Conservation (phyloP, 2,113 vertebrate species). For the Notechis scutatus region DNA sequence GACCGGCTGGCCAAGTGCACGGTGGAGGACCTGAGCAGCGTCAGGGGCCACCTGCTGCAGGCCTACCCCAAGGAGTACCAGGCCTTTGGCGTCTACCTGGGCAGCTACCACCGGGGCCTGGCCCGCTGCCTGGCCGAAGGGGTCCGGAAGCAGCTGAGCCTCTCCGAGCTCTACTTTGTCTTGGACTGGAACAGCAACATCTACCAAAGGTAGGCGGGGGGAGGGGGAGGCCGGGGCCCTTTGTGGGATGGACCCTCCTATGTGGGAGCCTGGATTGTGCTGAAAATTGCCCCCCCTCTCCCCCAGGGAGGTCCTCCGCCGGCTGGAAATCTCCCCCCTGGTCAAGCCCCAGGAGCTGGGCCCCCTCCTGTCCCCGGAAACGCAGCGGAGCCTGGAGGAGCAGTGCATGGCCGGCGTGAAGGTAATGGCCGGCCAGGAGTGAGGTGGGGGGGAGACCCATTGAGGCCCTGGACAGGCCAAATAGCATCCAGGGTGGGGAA, state of each 20-base stretch:
- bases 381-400: slow-evolving; percentile 60
- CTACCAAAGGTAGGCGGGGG: slow-evolving; percentile 76
- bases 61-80: slow-evolving; percentile 79
- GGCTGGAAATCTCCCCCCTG: slow-evolving; percentile 64
- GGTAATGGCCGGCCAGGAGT: slow-evolving; percentile 41
- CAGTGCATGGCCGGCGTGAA: slow-evolving; percentile 60
- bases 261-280: background rate
- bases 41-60: slow-evolving; percentile 76
- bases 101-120: slow-evolving; percentile 82
- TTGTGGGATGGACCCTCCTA: background rate
- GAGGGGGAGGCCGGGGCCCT: background rate
- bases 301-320: slow-evolving; percentile 67
- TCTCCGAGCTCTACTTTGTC: slow-evolving; percentile 81
- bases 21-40: slow-evolving; percentile 78
- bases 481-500: background rate
- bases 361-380: slow-evolving; percentile 60
- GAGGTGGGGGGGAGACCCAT: background rate
- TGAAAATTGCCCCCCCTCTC: background rate
- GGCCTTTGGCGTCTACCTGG: slow-evolving; percentile 79
- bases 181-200: slow-evolving; percentile 87
- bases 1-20: slow-evolving; percentile 69
- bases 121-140: slow-evolving; percentile 68
- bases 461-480: background rate
- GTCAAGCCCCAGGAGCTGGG: slow-evolving; percentile 58
- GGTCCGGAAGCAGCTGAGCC: slow-evolving; percentile 68